Percentiles rank a stretch among this genome's conserved stretches.
These are phyloP conservation scores for Guaruba guarouba DNA, from an alignment of 2,113 vertebrate genomes.

Conservation along the genomic window DNA sequence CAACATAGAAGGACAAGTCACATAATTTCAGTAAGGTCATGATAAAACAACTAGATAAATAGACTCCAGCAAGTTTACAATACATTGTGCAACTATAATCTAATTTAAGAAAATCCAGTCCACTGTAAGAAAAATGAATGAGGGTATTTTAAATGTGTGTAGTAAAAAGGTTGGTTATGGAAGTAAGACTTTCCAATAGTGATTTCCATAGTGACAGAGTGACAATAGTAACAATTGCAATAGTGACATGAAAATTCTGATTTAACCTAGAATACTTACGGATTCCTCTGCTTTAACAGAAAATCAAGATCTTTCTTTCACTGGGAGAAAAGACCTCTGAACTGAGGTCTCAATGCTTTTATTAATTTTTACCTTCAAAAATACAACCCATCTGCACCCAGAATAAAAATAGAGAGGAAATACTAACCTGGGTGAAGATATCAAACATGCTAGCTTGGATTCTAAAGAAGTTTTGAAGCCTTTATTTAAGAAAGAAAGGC, in stretches of 20 bases:
- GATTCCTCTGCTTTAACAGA: not conserved
- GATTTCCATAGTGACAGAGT: not conserved
- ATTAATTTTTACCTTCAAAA: not conserved
- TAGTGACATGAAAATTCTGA: not conserved
- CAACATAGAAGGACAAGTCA: not conserved
- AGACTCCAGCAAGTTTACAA: not conserved
- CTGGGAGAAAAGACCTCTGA: not conserved
- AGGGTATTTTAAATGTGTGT: not conserved
- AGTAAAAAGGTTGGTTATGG: not conserved
- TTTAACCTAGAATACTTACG: not conserved
- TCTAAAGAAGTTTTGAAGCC: not conserved
- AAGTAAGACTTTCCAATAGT: not conserved
- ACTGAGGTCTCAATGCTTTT: not conserved
- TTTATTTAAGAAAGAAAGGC: not conserved
- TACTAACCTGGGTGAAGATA: not conserved
- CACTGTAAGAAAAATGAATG: not conserved
- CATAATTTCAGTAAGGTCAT: not conserved
- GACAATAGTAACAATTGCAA: not conserved
- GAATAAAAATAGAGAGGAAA: not conserved
- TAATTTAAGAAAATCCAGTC: not conserved
- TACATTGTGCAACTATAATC: not conserved
- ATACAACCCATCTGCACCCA: not conserved
- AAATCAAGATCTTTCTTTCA: not conserved
- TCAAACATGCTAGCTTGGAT: not conserved
- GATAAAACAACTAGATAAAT: not conserved